A percentile compares a stretch with the other conserved stretches of the same genome.
Conservation (phyloP, 2,113 vertebrate species). For the Protomyctophum bolini region DNA sequence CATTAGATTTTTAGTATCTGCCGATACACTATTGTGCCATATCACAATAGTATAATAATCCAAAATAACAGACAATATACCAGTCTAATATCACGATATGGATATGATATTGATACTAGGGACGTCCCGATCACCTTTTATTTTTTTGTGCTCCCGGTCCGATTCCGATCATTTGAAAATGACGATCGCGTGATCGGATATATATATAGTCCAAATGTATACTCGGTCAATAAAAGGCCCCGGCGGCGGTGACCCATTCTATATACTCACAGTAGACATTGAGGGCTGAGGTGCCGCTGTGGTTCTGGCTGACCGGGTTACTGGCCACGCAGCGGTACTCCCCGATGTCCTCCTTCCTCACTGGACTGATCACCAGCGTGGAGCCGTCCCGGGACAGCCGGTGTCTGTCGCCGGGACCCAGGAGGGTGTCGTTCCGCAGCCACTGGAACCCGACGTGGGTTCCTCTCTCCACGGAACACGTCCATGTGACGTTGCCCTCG, state of each 20-base stretch:
- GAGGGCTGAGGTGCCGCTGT: conserved; percentile 62
- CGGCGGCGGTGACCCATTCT: neutral
- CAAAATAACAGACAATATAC: no score
- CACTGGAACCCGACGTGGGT: conserved; percentile 75
- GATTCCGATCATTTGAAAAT: no score
- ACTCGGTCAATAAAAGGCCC: neutral
- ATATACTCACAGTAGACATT: conserved; percentile 81
- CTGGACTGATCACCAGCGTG: conserved; percentile 70
- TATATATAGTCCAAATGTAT: no score
- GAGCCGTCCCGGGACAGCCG: conserved; percentile 63
- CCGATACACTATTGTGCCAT: no score
- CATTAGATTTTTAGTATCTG: no score
- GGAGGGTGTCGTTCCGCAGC: conserved; percentile 55
- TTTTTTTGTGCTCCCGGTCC: no score
- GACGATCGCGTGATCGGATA: no score
- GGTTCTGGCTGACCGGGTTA: conserved; percentile 67
- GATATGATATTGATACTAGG: no score
- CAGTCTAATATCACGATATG: no score
- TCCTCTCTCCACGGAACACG: conserved; percentile 73
- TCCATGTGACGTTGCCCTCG: conserved; percentile 75
- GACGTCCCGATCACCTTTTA: no score
- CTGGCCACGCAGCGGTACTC: conserved; percentile 71
- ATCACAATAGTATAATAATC: no score
- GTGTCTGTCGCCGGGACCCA: conserved; percentile 59
- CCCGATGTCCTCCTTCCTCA: conserved; percentile 78